Evolutionary conservation across 2,888 invertebrate genomes (phyloP), one percentile per base, ranked within the genome.

Genomic region (Rotaria socialis): DNA sequence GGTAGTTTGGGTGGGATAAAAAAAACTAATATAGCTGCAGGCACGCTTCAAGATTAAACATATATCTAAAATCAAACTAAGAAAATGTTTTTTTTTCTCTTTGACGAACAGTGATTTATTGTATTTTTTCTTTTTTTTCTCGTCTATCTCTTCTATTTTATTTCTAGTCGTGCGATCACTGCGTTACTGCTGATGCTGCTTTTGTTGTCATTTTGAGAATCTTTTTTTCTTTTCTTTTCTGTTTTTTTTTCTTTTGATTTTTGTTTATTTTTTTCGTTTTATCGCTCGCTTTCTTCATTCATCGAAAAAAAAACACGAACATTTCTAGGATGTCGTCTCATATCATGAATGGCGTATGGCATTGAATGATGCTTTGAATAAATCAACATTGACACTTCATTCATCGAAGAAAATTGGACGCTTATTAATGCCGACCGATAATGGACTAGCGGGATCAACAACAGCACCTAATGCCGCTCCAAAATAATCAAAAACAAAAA

Each of bases 311-410:
- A 35, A 24, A 35, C 35, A 67, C 67, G 67, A 67, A 67, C 47
- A 74, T 80, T 80, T 80, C 43, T 80, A 80, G 80, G 80, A 80
- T 47, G n/a, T 47, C 43, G 80, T 80, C 47, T 47, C 47, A n/a
- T 80, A 47, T 47, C 43, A 47, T 80, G 80, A 80, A 80, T 80
- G 80, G 80, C 80, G 80, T 14, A 80, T 80, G 47, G 80, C 80
- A 47, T 47, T 80, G 47, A 47, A 43, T 47, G 80, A 80, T 47
- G 80, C 80, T 41, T 80, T 80, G n/a, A 80, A 80, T 47, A 80
- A 80, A 80, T 80, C 80, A n/a, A 80, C 80, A 47, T n/a, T 80
- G n/a, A 80, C 80, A 80, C n/a, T 80, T 14, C 80, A 80, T n/a
- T 80, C 80, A 80, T 80, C 80, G 80, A 80, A 80, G 16, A 80